Base-by-base conservation (phyloP, 2,113 vertebrate genomes). In the Menidia beryllina region DNA sequence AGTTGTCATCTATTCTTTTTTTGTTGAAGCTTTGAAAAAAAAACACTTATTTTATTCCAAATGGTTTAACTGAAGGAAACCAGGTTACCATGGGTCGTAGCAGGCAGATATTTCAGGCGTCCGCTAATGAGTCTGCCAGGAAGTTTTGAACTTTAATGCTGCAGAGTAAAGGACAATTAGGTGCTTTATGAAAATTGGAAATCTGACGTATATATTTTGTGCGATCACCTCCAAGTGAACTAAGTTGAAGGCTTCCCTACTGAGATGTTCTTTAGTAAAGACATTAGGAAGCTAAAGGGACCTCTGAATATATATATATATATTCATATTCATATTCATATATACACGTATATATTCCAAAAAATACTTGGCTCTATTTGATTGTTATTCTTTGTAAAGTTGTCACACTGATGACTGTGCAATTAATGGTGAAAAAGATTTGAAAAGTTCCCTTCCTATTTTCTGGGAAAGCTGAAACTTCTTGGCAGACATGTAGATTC, bases 1-100 rank as follows among this genome's bases (percentile, higher is more conserved):
- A 83, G 79, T 86, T 79, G 75, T 79, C 71, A 80, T 69, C 66
- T 63, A 75, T 83, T 75, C 14, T 71, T 77, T 75, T 77, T 52
- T 75, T 55, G n/a, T 77, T 34, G 17, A 8, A 19, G 65, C 20
- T 66, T 71, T 82, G 72, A 27, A 60, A 36, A 71, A 82, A 85
- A 79, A n/a, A n/a, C n/a, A 36, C 20, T 39, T 73, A 67, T 83
- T 77, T 90, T 78, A 87, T 86, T 83, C 71, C 62, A 66, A 85
- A 69, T 47, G 30, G 59, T 84, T 54, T 53, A 77, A 86, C 80
- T 77, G 41, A 72, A 72, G 77, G 75, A 88, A 91, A 83, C 48
- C 59, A 60, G 81, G 77, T 87, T 76, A 87, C 57, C 43, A 69
- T 17, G 76, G 84, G 80, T 86, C 86, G 88, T 45, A 59, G 65